Evolutionary conservation across 2,888 invertebrate genomes (phyloP).

Genomic region (Eupeodes luniger): DNA sequence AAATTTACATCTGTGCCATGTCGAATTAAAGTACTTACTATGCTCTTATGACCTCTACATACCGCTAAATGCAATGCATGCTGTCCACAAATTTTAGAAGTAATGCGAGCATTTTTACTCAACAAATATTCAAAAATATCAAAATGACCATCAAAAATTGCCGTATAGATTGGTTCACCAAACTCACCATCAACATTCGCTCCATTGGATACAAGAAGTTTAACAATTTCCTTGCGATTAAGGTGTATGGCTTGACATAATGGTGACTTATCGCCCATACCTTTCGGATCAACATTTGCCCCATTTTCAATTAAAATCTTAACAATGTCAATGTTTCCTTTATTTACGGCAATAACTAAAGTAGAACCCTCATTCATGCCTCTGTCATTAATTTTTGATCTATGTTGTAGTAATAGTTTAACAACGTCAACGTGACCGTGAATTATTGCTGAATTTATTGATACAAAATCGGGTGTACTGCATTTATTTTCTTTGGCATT

Average conservation of each 20-base stretch:
- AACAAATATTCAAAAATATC: background rate
- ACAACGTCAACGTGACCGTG: slow-evolving; percentile 41
- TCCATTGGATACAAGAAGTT: background rate
- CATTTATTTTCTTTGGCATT: slow-evolving; percentile 23
- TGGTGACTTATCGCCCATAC: background rate
- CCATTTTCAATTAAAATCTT: slow-evolving; percentile 33
- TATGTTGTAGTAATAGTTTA: slow-evolving; percentile 51
- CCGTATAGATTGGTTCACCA: background rate
- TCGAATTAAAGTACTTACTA: background rate
- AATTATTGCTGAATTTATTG: slow-evolving; percentile 59
- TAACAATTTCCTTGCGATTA: background rate
- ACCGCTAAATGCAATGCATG: background rate
- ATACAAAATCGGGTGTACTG: background rate
- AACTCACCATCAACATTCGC: background rate
- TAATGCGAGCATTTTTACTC: background rate
- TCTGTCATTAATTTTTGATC: slow-evolving; percentile 62
- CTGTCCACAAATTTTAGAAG: background rate
- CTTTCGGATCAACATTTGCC: slow-evolving; percentile 16
- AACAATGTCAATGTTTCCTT: slow-evolving; percentile 16
- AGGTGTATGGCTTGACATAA: background rate
- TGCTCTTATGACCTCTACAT: background rate
- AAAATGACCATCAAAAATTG: background rate
- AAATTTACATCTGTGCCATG: background rate
- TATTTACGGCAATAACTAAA: slow-evolving; percentile 4
- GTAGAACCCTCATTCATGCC: slow-evolving; percentile 37